These are phyloP conservation scores for Zaprionus gabonicus DNA, from an alignment of 1,140 invertebrate species.

Conservation along the genomic window DNA sequence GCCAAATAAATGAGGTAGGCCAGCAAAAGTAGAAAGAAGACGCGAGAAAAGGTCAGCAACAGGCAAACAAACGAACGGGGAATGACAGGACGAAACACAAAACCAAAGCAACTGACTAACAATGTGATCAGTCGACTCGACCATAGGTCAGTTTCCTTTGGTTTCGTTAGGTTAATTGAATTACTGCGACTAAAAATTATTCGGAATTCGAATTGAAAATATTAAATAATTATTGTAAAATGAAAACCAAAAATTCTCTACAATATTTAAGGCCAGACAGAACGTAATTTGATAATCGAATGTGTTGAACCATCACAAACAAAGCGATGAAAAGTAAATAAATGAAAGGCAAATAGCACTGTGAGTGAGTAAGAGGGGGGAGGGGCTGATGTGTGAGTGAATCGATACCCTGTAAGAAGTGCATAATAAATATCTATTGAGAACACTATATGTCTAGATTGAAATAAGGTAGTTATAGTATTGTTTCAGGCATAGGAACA, in stretches of 20 bases:
- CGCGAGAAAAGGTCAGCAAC: neutral
- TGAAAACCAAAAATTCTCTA: neutral
- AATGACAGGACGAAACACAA: neutral
- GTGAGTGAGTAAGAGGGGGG: neutral
- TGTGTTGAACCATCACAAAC: neutral
- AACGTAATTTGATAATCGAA: neutral
- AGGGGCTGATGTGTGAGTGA: neutral
- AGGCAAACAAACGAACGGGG: neutral
- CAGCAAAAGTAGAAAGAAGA: neutral
- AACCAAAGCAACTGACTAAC: neutral
- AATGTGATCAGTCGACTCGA: neutral
- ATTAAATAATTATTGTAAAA: slow-evolving; percentile 1
- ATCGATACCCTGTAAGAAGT: neutral
- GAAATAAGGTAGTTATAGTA: too few species aligned
- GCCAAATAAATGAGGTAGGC: slow-evolving; percentile 10
- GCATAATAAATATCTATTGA: neutral
- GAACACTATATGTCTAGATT: too few species aligned
- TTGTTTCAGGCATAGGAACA: too few species aligned
- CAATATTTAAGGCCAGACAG: neutral
- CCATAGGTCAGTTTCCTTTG: neutral
- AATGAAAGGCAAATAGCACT: neutral
- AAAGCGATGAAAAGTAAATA: neutral
- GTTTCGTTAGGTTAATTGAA: neutral
- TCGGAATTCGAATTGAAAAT: neutral
- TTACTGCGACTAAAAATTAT: neutral